Evolutionary conservation across 2,888 invertebrate genomes (phyloP).

Genomic region (Macaria liturata): DNA sequence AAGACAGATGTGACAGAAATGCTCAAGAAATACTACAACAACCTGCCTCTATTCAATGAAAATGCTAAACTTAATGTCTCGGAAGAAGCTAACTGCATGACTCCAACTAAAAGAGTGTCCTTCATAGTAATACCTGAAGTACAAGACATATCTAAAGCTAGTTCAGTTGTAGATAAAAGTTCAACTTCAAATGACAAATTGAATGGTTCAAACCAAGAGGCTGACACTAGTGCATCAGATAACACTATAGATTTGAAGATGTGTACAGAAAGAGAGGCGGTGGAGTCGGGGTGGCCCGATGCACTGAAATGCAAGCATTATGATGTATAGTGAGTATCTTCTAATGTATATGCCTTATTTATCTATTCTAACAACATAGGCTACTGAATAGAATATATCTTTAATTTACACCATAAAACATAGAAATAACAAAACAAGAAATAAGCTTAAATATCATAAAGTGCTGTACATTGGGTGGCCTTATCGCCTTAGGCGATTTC

Average conservation of each 20-base stretch:
- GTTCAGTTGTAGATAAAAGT: slow-evolving; percentile 29
- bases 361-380: background rate
- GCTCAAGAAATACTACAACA: slow-evolving; percentile 82
- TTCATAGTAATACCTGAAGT: slow-evolving; percentile 64
- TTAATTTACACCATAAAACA: too few species aligned
- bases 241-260: slow-evolving; percentile 61
- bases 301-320: slow-evolving; percentile 85
- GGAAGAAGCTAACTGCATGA: slow-evolving; percentile 59
- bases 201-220: slow-evolving; percentile 41
- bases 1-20: slow-evolving; percentile 86
- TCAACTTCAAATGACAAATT: slow-evolving; percentile 34
- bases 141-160: slow-evolving; percentile 20
- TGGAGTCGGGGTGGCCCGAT: slow-evolving; percentile 82
- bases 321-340: slow-evolving; percentile 87
- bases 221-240: slow-evolving; percentile 58
- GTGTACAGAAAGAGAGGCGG: slow-evolving; percentile 63
- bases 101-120: slow-evolving; percentile 70
- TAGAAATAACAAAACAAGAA: too few species aligned
- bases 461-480: too few species aligned
- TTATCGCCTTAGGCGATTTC: too few species aligned
- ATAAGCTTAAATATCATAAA: too few species aligned
- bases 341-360: background rate
- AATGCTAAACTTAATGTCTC: slow-evolving; percentile 50
- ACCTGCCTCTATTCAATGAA: slow-evolving; percentile 76
- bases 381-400: too few species aligned